Percentiles rank a stretch among this genome's conserved stretches.
These are phyloP conservation scores for Brachyptera risi DNA, from an alignment of 2,888 invertebrate genomes.

Conservation along the genomic window DNA sequence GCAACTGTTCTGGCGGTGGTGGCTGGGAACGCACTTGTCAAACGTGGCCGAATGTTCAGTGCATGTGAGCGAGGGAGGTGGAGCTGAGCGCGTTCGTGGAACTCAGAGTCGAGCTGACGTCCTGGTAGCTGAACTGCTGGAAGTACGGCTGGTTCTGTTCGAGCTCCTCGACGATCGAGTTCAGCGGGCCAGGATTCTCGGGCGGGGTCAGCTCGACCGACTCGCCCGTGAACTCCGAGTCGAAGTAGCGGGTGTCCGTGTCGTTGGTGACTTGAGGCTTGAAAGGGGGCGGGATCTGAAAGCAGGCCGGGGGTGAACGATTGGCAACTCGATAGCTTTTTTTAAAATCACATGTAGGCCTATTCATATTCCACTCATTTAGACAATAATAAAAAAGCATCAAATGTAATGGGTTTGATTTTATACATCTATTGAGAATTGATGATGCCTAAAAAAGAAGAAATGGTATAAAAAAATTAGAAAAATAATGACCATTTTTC, in stretches of 20 bases:
- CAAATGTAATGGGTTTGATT: no score
- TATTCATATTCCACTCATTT: no score
- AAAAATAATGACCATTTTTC: no score
- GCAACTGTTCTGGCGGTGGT: no score
- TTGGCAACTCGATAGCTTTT: no score
- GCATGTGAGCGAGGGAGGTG: conserved; percentile 25
- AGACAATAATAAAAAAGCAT: no score
- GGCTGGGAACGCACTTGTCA: not conserved
- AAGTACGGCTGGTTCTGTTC: conserved; percentile 55
- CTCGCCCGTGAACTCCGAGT: conserved; percentile 97
- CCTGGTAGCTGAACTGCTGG: conserved; percentile 80
- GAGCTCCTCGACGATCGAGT: conserved; percentile 58
- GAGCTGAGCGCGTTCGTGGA: conserved; percentile 59
- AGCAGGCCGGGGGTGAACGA: conserved; percentile 25
- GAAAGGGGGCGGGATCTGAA: conserved; percentile 85
- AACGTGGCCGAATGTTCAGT: conserved; percentile 3
- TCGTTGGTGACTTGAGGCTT: conserved; percentile 92
- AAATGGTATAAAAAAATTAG: no score
- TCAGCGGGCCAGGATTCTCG: conserved; percentile 59
- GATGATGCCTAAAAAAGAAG: no score
- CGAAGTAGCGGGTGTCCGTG: conserved; percentile 96
- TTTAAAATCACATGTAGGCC: no score
- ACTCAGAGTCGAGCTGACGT: conserved; percentile 61
- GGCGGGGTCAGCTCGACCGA: conserved; percentile 95
- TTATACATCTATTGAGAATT: no score